Evolutionary conservation across 2,113 vertebrate species (phyloP).

Genomic region (Pygoscelis antarcticus): DNA sequence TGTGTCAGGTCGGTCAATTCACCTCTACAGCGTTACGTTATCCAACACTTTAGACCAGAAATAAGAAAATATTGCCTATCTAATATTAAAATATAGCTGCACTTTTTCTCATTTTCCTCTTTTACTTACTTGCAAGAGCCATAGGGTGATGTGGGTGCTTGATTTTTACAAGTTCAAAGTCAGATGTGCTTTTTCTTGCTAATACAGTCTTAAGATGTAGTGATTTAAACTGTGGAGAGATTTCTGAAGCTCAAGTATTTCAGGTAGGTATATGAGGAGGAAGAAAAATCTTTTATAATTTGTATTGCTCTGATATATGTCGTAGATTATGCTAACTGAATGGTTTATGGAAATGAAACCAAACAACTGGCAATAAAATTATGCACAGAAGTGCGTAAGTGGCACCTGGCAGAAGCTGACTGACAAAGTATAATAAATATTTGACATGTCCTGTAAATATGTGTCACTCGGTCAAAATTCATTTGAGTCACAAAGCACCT

Average conservation of each 20-base stretch:
- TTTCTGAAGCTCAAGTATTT: not conserved
- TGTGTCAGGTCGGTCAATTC: not conserved
- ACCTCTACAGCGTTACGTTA: fast-evolving
- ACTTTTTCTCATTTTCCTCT: not conserved
- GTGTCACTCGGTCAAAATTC: conserved; percentile 35
- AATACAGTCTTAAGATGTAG: not conserved
- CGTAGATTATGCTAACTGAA: not conserved
- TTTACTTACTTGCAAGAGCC: not conserved
- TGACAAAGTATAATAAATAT: conserved; percentile 47
- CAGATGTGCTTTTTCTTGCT: not conserved
- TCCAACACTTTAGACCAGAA: not conserved
- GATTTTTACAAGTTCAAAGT: not conserved
- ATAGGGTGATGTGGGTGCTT: not conserved
- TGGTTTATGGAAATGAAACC: conserved; percentile 37
- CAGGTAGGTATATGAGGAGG: not conserved
- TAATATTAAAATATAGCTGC: not conserved
- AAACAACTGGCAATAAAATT: conserved; percentile 45
- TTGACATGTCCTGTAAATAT: conserved; percentile 49
- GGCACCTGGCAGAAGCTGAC: conserved; percentile 54
- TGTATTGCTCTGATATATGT: conserved; percentile 20
- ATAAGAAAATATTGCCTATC: not conserved
- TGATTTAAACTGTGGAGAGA: not conserved
- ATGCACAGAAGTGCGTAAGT: not conserved
- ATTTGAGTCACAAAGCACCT: conserved; percentile 6
- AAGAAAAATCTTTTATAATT: not conserved